These are phyloP conservation scores for Clamator glandarius DNA, from an alignment of 2,797 vertebrate species.

Conservation along the genomic window DNA sequence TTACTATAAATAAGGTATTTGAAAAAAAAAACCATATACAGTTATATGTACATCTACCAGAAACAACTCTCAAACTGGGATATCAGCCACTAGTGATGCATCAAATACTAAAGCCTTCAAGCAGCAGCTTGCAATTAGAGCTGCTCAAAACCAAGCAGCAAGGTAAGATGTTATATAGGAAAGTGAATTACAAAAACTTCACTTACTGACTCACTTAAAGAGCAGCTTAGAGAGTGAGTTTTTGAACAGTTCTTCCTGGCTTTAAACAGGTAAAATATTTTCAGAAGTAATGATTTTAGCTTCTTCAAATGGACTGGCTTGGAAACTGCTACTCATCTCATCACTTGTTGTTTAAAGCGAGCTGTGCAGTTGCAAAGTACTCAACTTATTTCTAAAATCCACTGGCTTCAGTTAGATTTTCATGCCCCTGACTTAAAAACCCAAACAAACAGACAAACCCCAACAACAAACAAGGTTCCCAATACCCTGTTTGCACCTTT, in stretches of 20 bases:
- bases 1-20: not conserved
- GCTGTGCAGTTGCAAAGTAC: not conserved
- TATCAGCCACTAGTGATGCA: not conserved
- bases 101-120: not conserved
- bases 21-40: no score
- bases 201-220: not conserved
- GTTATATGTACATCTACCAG: not conserved
- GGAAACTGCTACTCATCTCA: not conserved
- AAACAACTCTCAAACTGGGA: not conserved
- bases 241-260: not conserved
- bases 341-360: not conserved
- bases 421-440: not conserved
- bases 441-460: not conserved
- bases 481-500: not conserved
- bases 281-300: not conserved
- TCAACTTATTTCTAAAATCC: not conserved
- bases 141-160: not conserved
- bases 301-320: not conserved
- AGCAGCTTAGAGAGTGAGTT: not conserved
- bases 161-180: not conserved
- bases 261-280: not conserved
- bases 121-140: not conserved
- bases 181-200: not conserved
- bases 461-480: not conserved
- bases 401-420: not conserved